A percentile compares a stretch with the other conserved stretches of the same genome.
These are phyloP conservation scores for Siphlonurus alternatus DNA, from an alignment of 2,888 invertebrate species.

Conservation along the genomic window DNA sequence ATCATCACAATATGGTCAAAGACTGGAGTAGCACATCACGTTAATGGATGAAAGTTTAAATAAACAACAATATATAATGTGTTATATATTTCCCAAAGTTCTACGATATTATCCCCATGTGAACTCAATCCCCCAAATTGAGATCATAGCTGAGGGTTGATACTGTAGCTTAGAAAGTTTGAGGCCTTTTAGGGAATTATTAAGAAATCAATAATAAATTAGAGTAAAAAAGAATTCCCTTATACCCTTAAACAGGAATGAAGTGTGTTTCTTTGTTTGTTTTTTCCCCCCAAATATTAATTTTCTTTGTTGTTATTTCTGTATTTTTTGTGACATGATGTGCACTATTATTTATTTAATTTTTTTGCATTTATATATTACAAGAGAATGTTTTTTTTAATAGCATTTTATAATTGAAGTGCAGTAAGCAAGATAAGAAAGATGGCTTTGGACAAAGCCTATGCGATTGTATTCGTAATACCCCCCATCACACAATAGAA, in stretches of 20 bases:
- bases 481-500: too few relatives aligned
- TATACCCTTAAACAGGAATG: background rate
- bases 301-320: background rate
- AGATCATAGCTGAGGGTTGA: background rate
- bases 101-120: background rate
- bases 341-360: background rate
- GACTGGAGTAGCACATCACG: background rate
- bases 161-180: background rate
- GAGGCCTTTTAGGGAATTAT: background rate
- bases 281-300: background rate
- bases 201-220: background rate
- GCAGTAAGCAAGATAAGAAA: background rate
- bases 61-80: too few relatives aligned
- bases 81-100: background rate
- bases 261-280: background rate
- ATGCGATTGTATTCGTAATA: too few relatives aligned
- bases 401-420: conserved; percentile 1
- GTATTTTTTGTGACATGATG: background rate
- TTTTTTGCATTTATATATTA: background rate
- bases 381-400: background rate
- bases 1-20: background rate
- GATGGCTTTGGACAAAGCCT: background rate
- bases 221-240: background rate
- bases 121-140: background rate
- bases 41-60: background rate